Conservation (phyloP, 2,797 vertebrate species). For the Hydrophis major region DNA sequence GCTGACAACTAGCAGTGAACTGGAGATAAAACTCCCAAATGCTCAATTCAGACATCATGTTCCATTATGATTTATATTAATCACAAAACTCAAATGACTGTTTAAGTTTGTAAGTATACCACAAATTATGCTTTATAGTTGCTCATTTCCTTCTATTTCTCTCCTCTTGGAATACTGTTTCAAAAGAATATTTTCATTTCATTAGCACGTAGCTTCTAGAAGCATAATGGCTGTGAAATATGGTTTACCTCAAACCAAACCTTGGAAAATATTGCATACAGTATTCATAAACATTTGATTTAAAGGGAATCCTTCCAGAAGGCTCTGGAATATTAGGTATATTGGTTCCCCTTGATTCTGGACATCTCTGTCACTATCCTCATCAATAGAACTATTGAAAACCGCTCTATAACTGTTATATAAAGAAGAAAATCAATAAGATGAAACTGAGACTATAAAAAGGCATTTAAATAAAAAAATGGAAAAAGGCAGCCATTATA, state of each 20-base stretch:
- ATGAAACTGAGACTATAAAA: background rate
- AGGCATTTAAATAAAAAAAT: background rate
- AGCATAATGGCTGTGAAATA: background rate
- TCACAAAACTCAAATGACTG: background rate
- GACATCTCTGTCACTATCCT: background rate
- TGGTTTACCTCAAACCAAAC: background rate
- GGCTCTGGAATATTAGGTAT: background rate
- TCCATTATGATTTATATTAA: background rate
- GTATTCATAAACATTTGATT: background rate
- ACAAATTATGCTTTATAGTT: background rate
- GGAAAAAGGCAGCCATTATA: background rate
- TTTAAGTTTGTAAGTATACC: background rate
- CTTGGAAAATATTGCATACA: background rate
- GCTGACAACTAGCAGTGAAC: too few relatives aligned
- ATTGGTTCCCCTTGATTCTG: background rate
- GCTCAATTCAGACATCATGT: background rate
- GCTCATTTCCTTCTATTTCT: background rate
- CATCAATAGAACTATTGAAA: background rate
- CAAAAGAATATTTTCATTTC: background rate
- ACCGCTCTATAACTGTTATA: background rate
- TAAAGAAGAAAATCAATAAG: background rate
- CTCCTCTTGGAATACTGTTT: background rate
- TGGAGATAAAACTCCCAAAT: background rate
- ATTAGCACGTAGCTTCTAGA: background rate
- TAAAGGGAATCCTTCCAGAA: background rate